These are phyloP conservation scores for Drosophila nigritarsus DNA, from an alignment of 2,888 invertebrate genomes.

Conservation along the genomic window DNA sequence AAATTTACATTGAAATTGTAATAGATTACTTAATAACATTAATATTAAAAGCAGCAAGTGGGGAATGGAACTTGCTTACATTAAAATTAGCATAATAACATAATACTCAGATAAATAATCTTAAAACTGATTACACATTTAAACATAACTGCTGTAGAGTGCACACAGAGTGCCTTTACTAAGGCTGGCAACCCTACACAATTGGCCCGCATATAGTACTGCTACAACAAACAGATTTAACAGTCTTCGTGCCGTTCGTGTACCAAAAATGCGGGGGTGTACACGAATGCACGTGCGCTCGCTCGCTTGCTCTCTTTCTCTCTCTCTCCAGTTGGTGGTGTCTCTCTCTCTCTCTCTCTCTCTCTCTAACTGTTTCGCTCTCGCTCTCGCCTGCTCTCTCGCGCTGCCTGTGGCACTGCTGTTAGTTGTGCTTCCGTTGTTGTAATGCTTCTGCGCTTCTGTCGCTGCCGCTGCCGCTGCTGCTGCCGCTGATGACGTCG, in stretches of 20 bases:
- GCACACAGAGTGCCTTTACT: not conserved
- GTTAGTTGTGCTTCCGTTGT: constrained; percentile 75
- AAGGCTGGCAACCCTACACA: constrained; percentile 40
- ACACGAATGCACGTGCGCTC: constrained; percentile 26
- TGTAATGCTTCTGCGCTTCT: constrained; percentile 76
- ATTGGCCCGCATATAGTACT: constrained; percentile 45
- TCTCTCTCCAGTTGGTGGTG: constrained; percentile 8
- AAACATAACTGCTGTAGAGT: not conserved
- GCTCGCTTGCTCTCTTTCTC: not conserved
- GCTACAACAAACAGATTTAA: constrained; percentile 31
- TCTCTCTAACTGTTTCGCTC: not conserved
- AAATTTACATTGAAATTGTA: not conserved
- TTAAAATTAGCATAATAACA: not conserved
- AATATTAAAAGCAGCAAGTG: not conserved
- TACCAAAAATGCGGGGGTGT: constrained; percentile 39
- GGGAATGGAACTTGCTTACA: not conserved
- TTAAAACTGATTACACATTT: not conserved
- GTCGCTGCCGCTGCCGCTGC: constrained; percentile 12
- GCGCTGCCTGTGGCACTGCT: constrained; percentile 38
- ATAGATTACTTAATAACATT: not conserved
- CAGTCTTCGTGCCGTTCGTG: constrained; percentile 41
- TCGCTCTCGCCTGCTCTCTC: constrained; percentile 4
- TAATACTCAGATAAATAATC: not conserved
- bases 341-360: constrained; percentile 1
- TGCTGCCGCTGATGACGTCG: constrained; percentile 2